Evolutionary conservation across 2,113 vertebrate genomes (phyloP), one percentile per base, ranked within the genome.

Genomic region (Fregata magnificens): DNA sequence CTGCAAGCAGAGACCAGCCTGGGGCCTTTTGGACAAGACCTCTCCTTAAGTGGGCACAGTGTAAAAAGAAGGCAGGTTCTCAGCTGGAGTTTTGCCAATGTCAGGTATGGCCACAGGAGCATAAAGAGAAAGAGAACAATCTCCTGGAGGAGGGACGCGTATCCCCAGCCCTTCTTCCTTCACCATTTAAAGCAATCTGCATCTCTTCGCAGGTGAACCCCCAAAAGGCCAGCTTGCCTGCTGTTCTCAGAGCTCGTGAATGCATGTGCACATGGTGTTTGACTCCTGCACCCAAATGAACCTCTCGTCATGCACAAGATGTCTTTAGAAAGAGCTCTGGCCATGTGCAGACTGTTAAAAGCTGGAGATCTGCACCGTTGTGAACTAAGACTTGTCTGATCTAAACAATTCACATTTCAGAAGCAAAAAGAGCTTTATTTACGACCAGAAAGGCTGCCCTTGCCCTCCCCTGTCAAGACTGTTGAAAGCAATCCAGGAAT

Each of bases 401-500:
- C 66, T 94, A 90, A 97, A 93, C 88, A 91, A 78, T 59, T 95
- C 93, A 77, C 50, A 83, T 96, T 94, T 93, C 93, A 93, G 95
- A 93, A 91, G 93, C 49, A 88, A 45, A 88, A 45, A 95, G 85
- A 80, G 67, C 79, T 94, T 94, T 88, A 92, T 96, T 97, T 96
- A 94, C 0, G 20, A 90, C 47, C 73, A 95, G 77, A 95, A 91
- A 66, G 29, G 72, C 72, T 72, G 80, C 36, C 66, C 73, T 78
- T 63, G 58, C 63, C 86, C 88, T 87, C 49, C 29, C 25, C 34
- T 86, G 73, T 95, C 87, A 82, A 69, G 70, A 95, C 83, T 36
- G 88, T 63, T 96, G 93, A 97, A 95, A 85, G 76, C 70, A 92
- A 20, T 88, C 47, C 36, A 88, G 78, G 52, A 93, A 81, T 74